phyloP scores from a whole-genome alignment of 2,113 vertebrate genomes.

The Sphyrna mokarran region DNA sequence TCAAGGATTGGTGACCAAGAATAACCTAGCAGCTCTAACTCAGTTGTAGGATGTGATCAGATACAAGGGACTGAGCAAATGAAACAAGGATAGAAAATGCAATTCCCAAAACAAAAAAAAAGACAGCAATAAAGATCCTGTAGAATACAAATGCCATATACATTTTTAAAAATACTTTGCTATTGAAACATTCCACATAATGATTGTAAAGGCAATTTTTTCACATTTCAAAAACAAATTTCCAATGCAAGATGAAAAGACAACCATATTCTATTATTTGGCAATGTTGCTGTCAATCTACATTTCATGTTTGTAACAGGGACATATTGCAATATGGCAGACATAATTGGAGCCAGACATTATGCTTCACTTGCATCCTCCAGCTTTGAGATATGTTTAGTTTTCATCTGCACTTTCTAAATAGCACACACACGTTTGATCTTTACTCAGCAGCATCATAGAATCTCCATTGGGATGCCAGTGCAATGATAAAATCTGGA shows the following conservation, averaged over 20 bases:
- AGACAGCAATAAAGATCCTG: background rate
- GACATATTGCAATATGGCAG: background rate
- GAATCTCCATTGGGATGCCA: conserved; percentile 75
- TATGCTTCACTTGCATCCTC: background rate
- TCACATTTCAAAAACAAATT: background rate
- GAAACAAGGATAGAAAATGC: background rate
- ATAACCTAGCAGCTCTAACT: background rate
- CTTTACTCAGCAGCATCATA: conserved; percentile 75
- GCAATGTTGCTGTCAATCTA: background rate
- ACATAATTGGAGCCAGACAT: background rate
- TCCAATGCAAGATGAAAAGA: background rate
- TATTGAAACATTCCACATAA: background rate
- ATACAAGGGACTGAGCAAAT: background rate
- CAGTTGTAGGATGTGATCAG: background rate
- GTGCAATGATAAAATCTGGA: conserved; percentile 70
- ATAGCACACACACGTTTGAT: conserved; percentile 85
- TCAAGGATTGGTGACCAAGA: no score
- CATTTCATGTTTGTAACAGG: background rate
- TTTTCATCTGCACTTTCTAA: conserved; percentile 60
- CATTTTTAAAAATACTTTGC: background rate
- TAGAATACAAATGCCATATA: background rate
- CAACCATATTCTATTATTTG: background rate
- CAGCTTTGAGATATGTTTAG: conserved; percentile 24
- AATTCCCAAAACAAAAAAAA: background rate
- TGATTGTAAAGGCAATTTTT: background rate